Conservation (phyloP, 1,140 invertebrate genomes). For the Drosophila bipectinata region DNA sequence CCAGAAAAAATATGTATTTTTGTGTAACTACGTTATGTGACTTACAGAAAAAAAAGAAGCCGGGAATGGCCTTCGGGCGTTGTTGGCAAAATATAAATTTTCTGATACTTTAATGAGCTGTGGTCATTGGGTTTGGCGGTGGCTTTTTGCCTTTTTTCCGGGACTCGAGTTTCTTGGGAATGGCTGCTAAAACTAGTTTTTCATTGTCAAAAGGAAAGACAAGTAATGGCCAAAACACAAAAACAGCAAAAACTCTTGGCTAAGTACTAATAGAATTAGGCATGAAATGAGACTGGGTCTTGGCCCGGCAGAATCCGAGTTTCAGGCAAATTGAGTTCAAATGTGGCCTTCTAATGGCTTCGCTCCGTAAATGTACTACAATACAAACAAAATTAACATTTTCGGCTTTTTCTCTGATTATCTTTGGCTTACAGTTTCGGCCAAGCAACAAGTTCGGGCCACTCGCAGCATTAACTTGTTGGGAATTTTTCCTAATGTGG, state of each 20-base stretch:
- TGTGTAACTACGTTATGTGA: slow-evolving; percentile 47
- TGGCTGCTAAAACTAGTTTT: slow-evolving; percentile 68
- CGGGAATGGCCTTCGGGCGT: slow-evolving; percentile 5
- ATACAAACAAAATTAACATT: slow-evolving; percentile 38
- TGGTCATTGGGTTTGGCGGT: not conserved
- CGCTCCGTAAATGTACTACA: slow-evolving; percentile 7
- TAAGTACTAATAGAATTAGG: slow-evolving; percentile 39
- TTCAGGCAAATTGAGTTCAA: slow-evolving; percentile 11
- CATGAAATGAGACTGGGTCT: slow-evolving; percentile 25
- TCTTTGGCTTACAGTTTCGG: slow-evolving; percentile 8
- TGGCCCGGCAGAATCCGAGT: slow-evolving; percentile 2
- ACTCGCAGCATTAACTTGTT: slow-evolving; percentile 13
- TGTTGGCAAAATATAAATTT: slow-evolving; percentile 30
- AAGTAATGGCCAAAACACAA: slow-evolving; percentile 1
- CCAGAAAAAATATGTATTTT: slow-evolving; percentile 35
- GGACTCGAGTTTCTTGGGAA: slow-evolving; percentile 46
- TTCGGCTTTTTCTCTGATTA: slow-evolving; percentile 31
- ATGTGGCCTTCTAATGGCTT: slow-evolving; percentile 23
- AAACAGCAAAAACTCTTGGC: slow-evolving; percentile 7
- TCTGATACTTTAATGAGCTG: slow-evolving; percentile 65
- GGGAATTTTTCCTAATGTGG: slow-evolving; percentile 41
- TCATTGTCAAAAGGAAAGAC: not conserved
- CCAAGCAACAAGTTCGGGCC: slow-evolving; percentile 45
- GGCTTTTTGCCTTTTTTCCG: slow-evolving; percentile 23
- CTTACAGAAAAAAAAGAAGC: slow-evolving; percentile 21